Evolutionary conservation across 2,113 vertebrate genomes (phyloP).

Genomic region (Pachycephala philippinensis): DNA sequence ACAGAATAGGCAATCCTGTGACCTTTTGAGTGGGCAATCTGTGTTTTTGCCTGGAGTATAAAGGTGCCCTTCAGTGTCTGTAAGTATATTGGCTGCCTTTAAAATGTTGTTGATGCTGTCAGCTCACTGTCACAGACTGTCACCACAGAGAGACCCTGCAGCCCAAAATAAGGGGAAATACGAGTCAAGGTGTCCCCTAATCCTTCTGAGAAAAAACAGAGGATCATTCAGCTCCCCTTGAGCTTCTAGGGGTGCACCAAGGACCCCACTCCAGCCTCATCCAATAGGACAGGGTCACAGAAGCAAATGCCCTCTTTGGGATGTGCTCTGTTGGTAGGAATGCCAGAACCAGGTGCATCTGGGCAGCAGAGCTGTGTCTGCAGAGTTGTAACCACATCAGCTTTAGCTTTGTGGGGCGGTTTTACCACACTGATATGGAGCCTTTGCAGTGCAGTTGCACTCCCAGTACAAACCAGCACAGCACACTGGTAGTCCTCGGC

Average conservation of each 20-base stretch:
- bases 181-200: neutral
- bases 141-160: neutral
- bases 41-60: neutral
- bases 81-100: neutral
- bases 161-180: neutral
- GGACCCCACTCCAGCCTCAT: neutral
- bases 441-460: neutral
- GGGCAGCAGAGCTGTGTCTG: neutral
- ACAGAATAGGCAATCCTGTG: conserved; percentile 14
- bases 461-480: neutral
- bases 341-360: neutral
- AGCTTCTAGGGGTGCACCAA: neutral
- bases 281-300: neutral
- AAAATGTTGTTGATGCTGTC: conserved; percentile 1
- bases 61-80: conserved; percentile 31
- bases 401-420: neutral
- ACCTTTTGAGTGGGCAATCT: conserved; percentile 23
- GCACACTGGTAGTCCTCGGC: neutral
- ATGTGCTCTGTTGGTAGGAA: neutral
- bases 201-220: neutral
- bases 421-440: neutral
- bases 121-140: neutral
- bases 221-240: neutral
- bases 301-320: neutral
- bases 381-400: neutral